These are phyloP conservation scores for Noctua comes DNA, from an alignment of 2,888 invertebrate species.

Conservation along the genomic window DNA sequence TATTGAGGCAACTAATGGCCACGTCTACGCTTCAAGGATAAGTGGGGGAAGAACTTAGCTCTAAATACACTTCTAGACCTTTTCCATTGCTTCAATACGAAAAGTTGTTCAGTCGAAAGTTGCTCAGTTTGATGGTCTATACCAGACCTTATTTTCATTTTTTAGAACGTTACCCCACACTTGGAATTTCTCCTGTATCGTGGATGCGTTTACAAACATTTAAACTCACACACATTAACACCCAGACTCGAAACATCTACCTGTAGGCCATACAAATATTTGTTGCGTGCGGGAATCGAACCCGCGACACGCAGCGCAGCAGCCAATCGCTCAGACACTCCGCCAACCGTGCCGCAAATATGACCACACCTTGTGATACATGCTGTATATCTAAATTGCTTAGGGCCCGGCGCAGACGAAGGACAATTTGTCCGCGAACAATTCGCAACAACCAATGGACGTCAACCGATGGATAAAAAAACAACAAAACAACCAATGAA, in stretches of 20 bases:
- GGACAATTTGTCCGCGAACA: no score
- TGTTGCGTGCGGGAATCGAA: not conserved
- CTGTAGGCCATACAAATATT: not conserved
- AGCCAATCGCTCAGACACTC: not conserved
- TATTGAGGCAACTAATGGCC: conserved; percentile 38
- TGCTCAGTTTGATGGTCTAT: not conserved
- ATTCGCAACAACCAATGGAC: no score
- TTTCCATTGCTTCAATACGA: conserved; percentile 10
- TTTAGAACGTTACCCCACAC: not conserved
- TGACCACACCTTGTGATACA: not conserved
- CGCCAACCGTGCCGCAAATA: not conserved
- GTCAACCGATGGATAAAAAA: no score
- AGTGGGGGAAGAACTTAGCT: conserved; percentile 4
- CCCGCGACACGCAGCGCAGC: not conserved
- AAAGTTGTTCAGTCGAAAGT: no score
- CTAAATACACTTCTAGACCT: conserved; percentile 13
- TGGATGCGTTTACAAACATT: not conserved
- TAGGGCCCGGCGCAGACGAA: no score
- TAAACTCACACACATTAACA: not conserved
- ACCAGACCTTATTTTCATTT: not conserved
- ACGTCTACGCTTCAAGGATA: conserved; percentile 14
- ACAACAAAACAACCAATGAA: no score
- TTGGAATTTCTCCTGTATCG: not conserved
- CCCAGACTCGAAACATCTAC: not conserved
- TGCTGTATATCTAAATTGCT: not conserved